A percentile compares a stretch with the other conserved stretches of the same genome.
phyloP scores from a whole-genome alignment of 2,113 vertebrate genomes.

The Puma concolor region DNA sequence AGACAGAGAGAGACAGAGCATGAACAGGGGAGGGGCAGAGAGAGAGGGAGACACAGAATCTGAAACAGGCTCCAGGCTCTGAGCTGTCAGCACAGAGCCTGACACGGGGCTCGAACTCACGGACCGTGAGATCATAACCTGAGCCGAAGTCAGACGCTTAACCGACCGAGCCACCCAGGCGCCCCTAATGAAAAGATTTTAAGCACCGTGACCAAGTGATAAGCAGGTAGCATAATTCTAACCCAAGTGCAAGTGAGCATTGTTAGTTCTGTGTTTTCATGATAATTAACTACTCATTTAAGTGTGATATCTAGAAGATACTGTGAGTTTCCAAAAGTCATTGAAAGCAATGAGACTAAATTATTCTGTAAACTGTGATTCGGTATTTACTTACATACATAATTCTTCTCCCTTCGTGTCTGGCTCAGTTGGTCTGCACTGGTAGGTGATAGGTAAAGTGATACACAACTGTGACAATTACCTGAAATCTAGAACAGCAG shows the following conservation, averaged over 20 bases:
- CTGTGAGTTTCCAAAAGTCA: constrained; percentile 16
- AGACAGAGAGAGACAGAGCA: too few relatives aligned
- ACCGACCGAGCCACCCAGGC: too few relatives aligned
- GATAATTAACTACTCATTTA: not conserved
- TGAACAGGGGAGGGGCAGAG: too few relatives aligned
- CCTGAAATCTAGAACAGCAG: not conserved
- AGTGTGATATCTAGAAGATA: not conserved
- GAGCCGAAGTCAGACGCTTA: too few relatives aligned
- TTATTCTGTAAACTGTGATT: not conserved
- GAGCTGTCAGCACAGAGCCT: too few relatives aligned
- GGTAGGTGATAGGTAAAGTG: not conserved
- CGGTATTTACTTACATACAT: not conserved
- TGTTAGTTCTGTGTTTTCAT: not conserved
- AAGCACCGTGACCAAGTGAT: not conserved
- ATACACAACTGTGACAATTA: not conserved
- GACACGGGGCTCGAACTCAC: too few relatives aligned
- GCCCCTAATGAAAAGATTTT: not conserved
- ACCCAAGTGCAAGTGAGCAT: not conserved
- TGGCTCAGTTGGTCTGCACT: not conserved
- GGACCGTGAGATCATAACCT: too few relatives aligned
- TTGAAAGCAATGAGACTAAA: not conserved
- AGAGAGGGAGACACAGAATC: too few relatives aligned
- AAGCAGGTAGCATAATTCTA: not conserved
- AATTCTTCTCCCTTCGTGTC: not conserved
- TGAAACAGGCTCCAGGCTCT: too few relatives aligned